A percentile compares a stretch with the other conserved stretches of the same genome.
Evolutionary conservation across 2,797 vertebrate genomes (phyloP).

Genomic region (Ammospiza maritima): DNA sequence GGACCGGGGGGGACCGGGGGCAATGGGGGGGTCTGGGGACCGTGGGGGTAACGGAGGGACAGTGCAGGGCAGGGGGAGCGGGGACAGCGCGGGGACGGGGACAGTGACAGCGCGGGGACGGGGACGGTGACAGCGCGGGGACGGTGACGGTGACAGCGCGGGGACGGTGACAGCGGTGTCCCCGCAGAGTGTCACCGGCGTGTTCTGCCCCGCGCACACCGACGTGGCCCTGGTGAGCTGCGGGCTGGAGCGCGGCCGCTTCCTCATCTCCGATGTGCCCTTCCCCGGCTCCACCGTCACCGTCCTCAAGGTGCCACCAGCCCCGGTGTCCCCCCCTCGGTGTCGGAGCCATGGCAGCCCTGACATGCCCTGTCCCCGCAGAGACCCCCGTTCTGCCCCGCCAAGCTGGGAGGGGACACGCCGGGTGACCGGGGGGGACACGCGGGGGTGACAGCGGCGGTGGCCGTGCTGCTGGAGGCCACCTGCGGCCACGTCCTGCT

Average conservation of each 20-base stretch:
- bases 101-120: too few relatives aligned
- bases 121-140: too few relatives aligned
- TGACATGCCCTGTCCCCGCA: neutral
- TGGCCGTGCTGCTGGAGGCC: neutral
- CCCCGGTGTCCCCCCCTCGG: too few relatives aligned
- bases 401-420: neutral
- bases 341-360: neutral
- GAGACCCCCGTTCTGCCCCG: neutral
- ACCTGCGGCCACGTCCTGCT: neutral
- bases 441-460: fast-evolving
- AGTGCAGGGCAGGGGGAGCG: too few relatives aligned
- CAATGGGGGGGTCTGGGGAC: neutral
- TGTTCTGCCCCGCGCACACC: neutral
- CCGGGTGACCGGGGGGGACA: neutral
- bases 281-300: neutral
- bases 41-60: too few relatives aligned
- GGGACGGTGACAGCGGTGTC: neutral
- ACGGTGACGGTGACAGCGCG: too few relatives aligned
- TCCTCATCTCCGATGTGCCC: neutral
- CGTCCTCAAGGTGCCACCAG: neutral
- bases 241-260: neutral
- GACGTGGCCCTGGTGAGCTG: neutral
- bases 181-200: neutral
- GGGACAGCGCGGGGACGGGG: too few relatives aligned
- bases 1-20: neutral